A percentile compares a stretch with the other conserved stretches of the same genome.
Conservation (phyloP, 2,888 invertebrate genomes). For the Drosophila limbata region DNA sequence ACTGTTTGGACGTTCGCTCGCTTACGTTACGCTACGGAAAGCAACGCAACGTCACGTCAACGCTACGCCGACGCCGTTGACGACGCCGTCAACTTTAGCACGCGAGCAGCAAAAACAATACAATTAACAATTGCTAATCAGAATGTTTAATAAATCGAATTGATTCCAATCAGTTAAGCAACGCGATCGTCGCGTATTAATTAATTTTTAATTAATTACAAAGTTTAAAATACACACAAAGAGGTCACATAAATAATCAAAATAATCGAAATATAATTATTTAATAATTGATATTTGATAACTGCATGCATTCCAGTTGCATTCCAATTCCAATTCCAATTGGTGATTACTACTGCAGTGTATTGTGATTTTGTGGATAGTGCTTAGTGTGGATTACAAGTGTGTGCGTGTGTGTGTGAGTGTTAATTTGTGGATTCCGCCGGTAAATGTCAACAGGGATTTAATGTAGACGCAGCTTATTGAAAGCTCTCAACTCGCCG, state of each 20-base stretch:
- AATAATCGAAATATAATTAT: constrained; percentile 18
- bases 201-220: constrained; percentile 73
- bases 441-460: constrained; percentile 64
- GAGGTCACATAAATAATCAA: constrained; percentile 50
- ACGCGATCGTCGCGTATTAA: constrained; percentile 58
- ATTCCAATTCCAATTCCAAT: constrained; percentile 26
- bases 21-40: constrained; percentile 36
- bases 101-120: constrained; percentile 40
- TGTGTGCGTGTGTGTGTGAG: constrained; percentile 19
- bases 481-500: constrained; percentile 49
- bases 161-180: constrained; percentile 33
- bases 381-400: constrained; percentile 16
- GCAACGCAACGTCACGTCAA: constrained; percentile 14
- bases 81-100: constrained; percentile 27
- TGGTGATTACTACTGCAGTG: not conserved
- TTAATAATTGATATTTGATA: constrained; percentile 54
- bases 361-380: constrained; percentile 24
- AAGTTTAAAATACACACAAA: constrained; percentile 48
- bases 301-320: constrained; percentile 27
- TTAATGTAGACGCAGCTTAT: constrained; percentile 66
- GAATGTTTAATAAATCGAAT: constrained; percentile 11
- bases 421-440: constrained; percentile 46
- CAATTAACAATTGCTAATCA: constrained; percentile 41
- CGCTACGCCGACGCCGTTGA: constrained; percentile 48
- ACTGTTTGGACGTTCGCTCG: constrained; percentile 74